These are phyloP conservation scores for Loxodonta africana DNA, from an alignment of 2,113 vertebrate genomes.

Conservation along the genomic window DNA sequence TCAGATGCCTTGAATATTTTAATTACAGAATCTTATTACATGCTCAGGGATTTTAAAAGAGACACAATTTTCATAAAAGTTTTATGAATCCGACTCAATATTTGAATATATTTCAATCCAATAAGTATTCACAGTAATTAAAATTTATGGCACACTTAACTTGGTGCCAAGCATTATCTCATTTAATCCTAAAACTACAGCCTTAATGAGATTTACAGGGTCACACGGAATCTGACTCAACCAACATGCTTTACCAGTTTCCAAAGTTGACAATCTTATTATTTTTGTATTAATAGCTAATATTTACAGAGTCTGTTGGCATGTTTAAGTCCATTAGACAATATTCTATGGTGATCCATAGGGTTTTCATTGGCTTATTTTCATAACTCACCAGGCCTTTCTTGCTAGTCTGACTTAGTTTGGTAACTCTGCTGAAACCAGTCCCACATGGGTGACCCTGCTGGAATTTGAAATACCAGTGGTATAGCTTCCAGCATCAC, in stretches of 20 bases:
- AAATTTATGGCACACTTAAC: slow-evolving; percentile 64
- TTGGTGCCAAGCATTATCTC: slow-evolving; percentile 61
- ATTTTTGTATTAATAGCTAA: slow-evolving; percentile 11
- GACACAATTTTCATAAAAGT: slow-evolving; percentile 75
- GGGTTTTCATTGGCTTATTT: background rate
- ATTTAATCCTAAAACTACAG: slow-evolving; percentile 64
- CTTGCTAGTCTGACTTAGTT: background rate
- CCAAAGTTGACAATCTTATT: background rate
- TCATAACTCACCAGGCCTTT: background rate
- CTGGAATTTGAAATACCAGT: background rate
- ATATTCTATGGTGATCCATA: background rate
- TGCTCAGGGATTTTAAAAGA: slow-evolving; percentile 75
- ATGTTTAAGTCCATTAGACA: background rate
- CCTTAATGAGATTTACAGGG: slow-evolving; percentile 63
- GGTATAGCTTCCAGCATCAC: background rate
- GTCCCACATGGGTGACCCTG: background rate
- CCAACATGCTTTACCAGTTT: background rate
- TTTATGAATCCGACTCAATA: slow-evolving; percentile 72
- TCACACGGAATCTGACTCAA: slow-evolving; percentile 41
- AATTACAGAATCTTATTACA: slow-evolving; percentile 83
- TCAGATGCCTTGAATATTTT: slow-evolving; percentile 79
- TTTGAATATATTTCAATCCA: slow-evolving; percentile 74
- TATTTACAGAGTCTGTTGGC: background rate
- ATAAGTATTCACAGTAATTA: slow-evolving; percentile 72
- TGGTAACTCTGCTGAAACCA: background rate